A percentile compares a stretch with the other conserved stretches of the same genome.
Conservation (phyloP, 1,140 invertebrate genomes). For the Drosophila malerkotliana region DNA sequence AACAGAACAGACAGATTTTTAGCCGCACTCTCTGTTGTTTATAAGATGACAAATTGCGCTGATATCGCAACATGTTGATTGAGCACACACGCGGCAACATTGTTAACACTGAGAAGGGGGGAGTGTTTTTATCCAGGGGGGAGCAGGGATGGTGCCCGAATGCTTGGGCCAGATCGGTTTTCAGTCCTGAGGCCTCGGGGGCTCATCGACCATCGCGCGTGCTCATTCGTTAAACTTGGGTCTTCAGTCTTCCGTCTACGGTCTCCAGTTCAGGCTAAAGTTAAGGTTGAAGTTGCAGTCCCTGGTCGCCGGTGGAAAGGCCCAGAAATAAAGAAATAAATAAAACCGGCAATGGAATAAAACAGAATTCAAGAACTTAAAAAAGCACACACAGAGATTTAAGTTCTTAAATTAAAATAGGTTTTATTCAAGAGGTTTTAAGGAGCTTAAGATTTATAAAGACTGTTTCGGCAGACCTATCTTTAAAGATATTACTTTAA, state of each 20-base stretch:
- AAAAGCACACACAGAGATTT: background rate
- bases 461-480: background rate
- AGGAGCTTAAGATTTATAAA: too few relatives aligned
- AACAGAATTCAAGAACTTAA: constrained; percentile 47
- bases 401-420: too few relatives aligned
- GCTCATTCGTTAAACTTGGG: constrained; percentile 62
- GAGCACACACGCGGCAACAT: constrained; percentile 78
- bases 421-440: too few relatives aligned
- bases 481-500: too few relatives aligned
- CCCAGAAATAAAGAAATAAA: constrained; percentile 81
- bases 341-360: constrained; percentile 78
- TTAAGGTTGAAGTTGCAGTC: constrained; percentile 16
- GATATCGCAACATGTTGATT: constrained; percentile 82
- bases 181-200: constrained; percentile 31
- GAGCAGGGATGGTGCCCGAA: background rate
- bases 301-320: constrained; percentile 61
- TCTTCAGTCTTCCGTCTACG: constrained; percentile 1
- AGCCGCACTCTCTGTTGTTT: constrained; percentile 62
- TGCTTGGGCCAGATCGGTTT: constrained; percentile 24
- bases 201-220: constrained; percentile 49
- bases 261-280: constrained; percentile 5
- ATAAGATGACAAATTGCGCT: constrained; percentile 80
- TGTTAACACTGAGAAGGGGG: constrained; percentile 38
- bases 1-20: constrained; percentile 16
- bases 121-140: background rate